Evolutionary conservation across 2,113 vertebrate species (phyloP).

Genomic region (Raphicerus campestris): DNA sequence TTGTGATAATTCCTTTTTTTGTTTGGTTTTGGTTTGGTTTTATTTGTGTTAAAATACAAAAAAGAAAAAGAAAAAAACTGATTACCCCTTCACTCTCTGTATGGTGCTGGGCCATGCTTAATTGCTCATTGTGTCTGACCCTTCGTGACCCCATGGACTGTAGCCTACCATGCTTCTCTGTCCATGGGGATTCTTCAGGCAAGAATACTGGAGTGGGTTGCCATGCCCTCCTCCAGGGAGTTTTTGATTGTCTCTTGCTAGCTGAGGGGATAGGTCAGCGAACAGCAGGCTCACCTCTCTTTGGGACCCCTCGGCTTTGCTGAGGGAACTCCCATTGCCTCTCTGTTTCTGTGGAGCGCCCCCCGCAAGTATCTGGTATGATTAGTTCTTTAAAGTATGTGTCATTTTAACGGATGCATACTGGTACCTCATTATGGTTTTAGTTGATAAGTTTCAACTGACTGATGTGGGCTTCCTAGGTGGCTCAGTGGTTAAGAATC

Average conservation of each 20-base stretch:
- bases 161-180: neutral
- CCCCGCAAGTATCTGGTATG: neutral
- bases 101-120: neutral
- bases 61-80: neutral
- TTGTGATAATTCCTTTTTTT: neutral
- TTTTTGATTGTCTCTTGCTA: neutral
- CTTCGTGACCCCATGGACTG: neutral
- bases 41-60: neutral
- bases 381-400: neutral
- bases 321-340: too few species aligned
- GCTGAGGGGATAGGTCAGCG: too few species aligned
- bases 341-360: too few species aligned
- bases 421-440: neutral
- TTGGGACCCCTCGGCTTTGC: too few species aligned
- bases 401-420: neutral
- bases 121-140: neutral
- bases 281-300: too few species aligned
- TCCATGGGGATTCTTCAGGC: neutral
- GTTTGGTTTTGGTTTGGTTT: neutral
- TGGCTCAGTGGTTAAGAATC: neutral
- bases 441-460: accelerated
- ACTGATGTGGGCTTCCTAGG: neutral
- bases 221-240: neutral
- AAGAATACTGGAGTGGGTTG: neutral
- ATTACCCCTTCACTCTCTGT: neutral